Conservation (phyloP, 2,113 vertebrate species). For the Gyps fulvus region DNA sequence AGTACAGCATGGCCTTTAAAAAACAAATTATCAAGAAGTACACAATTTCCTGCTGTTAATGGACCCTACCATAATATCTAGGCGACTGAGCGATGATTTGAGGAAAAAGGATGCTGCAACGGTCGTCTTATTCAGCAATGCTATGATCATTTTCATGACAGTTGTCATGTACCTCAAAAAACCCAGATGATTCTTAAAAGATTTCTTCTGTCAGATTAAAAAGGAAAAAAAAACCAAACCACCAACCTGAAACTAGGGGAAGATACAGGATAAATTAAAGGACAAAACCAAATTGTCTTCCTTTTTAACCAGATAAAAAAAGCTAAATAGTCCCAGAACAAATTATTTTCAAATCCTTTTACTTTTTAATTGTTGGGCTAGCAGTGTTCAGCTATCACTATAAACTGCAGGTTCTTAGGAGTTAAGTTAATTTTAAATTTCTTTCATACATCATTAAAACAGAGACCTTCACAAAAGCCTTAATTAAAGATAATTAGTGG, state of each 20-base stretch:
- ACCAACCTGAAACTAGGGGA: neutral
- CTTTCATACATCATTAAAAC: neutral
- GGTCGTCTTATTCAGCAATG: neutral
- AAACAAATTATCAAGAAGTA: neutral
- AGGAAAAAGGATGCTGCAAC: neutral
- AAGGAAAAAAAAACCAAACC: neutral
- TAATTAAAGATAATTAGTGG: neutral
- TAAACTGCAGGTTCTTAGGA: neutral
- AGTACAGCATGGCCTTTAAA: neutral
- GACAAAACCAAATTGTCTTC: neutral
- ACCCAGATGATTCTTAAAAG: rapidly evolving
- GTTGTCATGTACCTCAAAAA: neutral
- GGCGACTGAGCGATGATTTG: neutral
- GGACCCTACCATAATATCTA: neutral
- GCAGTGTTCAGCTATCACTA: neutral
- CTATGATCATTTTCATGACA: neutral
- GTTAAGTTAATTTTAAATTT: neutral
- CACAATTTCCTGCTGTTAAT: neutral
- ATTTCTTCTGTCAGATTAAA: neutral
- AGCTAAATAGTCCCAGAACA: neutral
- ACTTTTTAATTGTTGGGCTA: neutral
- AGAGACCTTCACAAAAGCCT: neutral
- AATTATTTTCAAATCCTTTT: neutral
- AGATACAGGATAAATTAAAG: neutral
- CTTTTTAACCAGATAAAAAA: neutral